These are phyloP conservation scores for Lasiommata megera DNA, from an alignment of 2,888 invertebrate species.

Conservation along the genomic window DNA sequence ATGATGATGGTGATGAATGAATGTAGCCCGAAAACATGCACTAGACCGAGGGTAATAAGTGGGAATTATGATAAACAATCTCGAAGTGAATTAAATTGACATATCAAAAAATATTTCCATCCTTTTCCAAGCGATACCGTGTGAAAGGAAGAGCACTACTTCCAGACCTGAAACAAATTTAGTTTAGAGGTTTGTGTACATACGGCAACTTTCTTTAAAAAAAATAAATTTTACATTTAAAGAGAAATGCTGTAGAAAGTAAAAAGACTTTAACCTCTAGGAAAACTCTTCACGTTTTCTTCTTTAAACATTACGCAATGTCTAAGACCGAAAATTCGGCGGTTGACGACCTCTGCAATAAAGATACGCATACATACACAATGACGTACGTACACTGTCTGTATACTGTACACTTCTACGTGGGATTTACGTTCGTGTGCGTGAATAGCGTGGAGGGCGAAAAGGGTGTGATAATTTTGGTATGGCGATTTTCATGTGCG, in stretches of 20 bases:
- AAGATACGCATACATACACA: constrained; percentile 34
- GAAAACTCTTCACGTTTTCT: constrained; percentile 14
- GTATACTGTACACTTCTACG: constrained; percentile 35
- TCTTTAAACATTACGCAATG: constrained; percentile 47
- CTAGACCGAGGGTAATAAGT: too few species aligned
- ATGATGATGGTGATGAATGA: too few species aligned
- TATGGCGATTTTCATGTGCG: constrained; percentile 13
- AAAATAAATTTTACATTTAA: too few species aligned
- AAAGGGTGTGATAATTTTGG: constrained; percentile 23
- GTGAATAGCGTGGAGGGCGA: constrained; percentile 33
- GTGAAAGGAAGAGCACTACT: too few species aligned
- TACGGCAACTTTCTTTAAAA: too few species aligned
- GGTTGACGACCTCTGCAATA: constrained; percentile 46
- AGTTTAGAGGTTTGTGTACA: too few species aligned
- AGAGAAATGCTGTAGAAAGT: neutral
- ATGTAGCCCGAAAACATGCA: too few species aligned
- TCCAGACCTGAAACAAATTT: too few species aligned
- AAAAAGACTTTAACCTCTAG: neutral
- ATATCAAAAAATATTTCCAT: too few species aligned
- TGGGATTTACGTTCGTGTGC: constrained; percentile 21
- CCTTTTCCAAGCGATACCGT: too few species aligned
- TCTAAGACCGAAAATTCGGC: constrained; percentile 51
- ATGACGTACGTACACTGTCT: constrained; percentile 35
- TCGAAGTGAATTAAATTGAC: too few species aligned
- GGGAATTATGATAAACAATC: too few species aligned